Evolutionary conservation across 1,140 invertebrate species (phyloP).

Genomic region (Pristionchus pacificus): DNA sequence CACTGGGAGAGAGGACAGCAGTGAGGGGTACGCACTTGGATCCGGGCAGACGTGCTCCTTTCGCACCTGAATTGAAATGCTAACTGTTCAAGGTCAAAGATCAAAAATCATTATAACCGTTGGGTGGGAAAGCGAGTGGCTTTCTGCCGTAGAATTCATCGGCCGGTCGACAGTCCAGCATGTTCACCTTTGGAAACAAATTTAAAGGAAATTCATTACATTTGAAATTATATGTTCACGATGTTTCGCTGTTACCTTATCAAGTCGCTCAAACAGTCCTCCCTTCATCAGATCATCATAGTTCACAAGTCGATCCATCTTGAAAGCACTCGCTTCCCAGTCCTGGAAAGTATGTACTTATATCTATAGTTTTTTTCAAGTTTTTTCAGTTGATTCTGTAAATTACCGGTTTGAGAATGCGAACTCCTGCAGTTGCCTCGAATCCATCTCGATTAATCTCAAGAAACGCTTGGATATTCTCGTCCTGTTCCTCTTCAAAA

Average conservation of each 20-base stretch:
- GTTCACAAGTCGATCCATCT: background rate
- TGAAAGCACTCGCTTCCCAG: no score
- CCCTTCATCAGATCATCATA: background rate
- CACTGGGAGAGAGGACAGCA: background rate
- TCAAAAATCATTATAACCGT: background rate
- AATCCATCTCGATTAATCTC: no score
- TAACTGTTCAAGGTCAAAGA: background rate
- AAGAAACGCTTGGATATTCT: no score
- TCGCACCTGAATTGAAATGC: background rate
- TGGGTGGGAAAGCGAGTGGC: background rate
- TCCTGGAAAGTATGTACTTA: no score
- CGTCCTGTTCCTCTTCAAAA: no score
- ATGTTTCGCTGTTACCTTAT: no score
- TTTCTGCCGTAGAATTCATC: background rate
- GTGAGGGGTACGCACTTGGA: background rate
- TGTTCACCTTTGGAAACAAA: background rate
- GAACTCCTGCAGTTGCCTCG: no score
- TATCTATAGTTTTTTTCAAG: no score
- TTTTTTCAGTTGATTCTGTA: no score
- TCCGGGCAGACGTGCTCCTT: background rate
- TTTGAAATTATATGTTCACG: no score
- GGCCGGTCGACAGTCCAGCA: background rate
- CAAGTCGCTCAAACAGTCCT: background rate
- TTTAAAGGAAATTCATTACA: no score
- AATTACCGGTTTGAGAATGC: no score